A percentile compares a stretch with the other conserved stretches of the same genome.
Conservation (phyloP, 2,888 invertebrate genomes). For the Dolichopus griseipennis region DNA sequence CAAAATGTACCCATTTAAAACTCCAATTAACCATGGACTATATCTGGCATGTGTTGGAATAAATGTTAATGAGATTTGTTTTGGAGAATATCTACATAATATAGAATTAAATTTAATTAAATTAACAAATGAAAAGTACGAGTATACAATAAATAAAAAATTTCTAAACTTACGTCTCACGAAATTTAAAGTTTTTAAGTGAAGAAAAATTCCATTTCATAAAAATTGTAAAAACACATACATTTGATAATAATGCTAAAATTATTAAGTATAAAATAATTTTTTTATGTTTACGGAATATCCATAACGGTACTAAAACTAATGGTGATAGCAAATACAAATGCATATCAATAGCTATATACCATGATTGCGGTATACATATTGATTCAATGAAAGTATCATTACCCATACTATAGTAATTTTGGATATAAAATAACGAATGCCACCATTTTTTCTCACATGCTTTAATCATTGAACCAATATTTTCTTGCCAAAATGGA, state of each 20-base stretch:
- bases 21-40: constrained; percentile 41
- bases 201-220: constrained; percentile 33
- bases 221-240: constrained; percentile 38
- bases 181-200: constrained; percentile 11
- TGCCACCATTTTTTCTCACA: constrained; percentile 46
- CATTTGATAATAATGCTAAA: constrained; percentile 33
- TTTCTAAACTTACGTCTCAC: constrained; percentile 19
- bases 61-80: constrained; percentile 36
- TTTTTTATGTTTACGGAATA: constrained; percentile 41
- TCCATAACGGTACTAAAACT: constrained; percentile 46
- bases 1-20: constrained; percentile 39
- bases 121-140: background rate
- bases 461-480: constrained; percentile 31
- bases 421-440: constrained; percentile 45
- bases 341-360: constrained; percentile 52
- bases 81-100: no score
- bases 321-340: constrained; percentile 49
- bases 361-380: constrained; percentile 52
- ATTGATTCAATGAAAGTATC: constrained; percentile 26
- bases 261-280: constrained; percentile 33
- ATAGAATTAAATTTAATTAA: background rate
- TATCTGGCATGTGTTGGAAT: constrained; percentile 41
- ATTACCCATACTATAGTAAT: constrained; percentile 36
- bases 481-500: constrained; percentile 45
- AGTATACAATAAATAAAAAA: background rate